Conservation (phyloP, 2,113 vertebrate genomes). For the Oncorhynchus mykiss region DNA sequence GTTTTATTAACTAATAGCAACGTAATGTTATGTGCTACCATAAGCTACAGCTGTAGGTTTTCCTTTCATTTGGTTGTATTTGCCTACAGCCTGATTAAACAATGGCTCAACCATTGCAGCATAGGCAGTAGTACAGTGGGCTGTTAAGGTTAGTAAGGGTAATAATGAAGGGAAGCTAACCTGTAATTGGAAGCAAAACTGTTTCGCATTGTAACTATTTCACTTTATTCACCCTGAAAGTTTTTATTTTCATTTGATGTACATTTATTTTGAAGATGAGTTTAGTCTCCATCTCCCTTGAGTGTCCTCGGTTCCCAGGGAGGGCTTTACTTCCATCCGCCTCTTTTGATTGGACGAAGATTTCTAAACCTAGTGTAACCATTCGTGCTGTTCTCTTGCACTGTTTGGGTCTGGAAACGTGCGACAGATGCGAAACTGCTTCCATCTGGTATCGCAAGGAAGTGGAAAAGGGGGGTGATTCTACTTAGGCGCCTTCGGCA, state of each 20-base stretch:
- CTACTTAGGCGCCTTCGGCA: constrained; percentile 31
- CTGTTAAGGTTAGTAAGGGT: no score
- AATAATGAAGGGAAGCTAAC: neutral
- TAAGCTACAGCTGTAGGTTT: no score
- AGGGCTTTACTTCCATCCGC: constrained; percentile 42
- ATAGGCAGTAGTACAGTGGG: no score
- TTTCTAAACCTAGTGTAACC: constrained; percentile 46
- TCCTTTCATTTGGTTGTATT: no score
- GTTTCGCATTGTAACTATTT: neutral
- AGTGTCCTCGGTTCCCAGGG: constrained; percentile 25
- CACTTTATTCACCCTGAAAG: neutral
- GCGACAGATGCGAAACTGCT: constrained; percentile 51
- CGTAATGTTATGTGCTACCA: no score
- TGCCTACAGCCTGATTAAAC: no score
- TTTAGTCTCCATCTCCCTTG: constrained; percentile 14
- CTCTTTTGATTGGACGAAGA: constrained; percentile 47
- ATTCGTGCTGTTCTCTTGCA: constrained; percentile 34
- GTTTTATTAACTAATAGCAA: no score
- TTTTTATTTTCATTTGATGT: neutral
- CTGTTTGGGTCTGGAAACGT: constrained; percentile 40
- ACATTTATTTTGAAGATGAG: neutral
- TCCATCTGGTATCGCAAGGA: constrained; percentile 45
- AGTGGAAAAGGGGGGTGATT: constrained; percentile 26
- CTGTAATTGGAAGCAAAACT: neutral
- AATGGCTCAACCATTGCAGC: no score